These are phyloP conservation scores for Maniola hyperantus DNA, from an alignment of 2,888 invertebrate species.

Conservation along the genomic window DNA sequence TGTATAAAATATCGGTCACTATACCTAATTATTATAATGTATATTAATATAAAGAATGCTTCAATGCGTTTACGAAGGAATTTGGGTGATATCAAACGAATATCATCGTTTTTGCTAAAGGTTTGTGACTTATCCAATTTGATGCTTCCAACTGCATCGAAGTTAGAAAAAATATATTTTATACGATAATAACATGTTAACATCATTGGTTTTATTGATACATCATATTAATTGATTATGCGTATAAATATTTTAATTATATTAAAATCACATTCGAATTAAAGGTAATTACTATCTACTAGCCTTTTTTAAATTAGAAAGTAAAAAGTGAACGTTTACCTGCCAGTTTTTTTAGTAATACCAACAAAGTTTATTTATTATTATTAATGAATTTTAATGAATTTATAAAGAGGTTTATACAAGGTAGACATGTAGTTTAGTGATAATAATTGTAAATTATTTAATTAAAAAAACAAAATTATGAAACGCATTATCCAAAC, in stretches of 20 bases:
- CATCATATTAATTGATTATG: slow-evolving; percentile 21
- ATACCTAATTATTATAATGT: slow-evolving; percentile 40
- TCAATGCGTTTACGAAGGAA: slow-evolving; percentile 68
- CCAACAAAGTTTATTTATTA: slow-evolving; percentile 25
- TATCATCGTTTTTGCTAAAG: slow-evolving; percentile 26
- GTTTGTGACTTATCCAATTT: slow-evolving; percentile 33
- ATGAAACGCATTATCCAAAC: slow-evolving; percentile 54
- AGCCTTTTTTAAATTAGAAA: slow-evolving; percentile 36
- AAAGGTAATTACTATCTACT: slow-evolving; percentile 20
- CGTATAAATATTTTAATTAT: not conserved
- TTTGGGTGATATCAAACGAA: slow-evolving; percentile 80
- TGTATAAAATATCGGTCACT: slow-evolving; percentile 55
- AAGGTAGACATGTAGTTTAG: slow-evolving; percentile 81
- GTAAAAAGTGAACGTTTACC: slow-evolving; percentile 12
- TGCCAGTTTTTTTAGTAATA: slow-evolving; percentile 13
- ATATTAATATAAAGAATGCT: slow-evolving; percentile 58
- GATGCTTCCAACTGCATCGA: slow-evolving; percentile 30
- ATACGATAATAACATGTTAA: no score
- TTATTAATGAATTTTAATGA: slow-evolving; percentile 56
- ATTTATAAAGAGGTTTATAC: slow-evolving; percentile 82
- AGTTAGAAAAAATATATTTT: not conserved
- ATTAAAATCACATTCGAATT: slow-evolving; percentile 8
- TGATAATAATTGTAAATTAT: slow-evolving; percentile 65
- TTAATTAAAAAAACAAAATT: slow-evolving; percentile 55
- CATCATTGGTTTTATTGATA: slow-evolving; percentile 17